Conservation (phyloP, 2,888 invertebrate genomes). For the Camptogramma bilineatum region DNA sequence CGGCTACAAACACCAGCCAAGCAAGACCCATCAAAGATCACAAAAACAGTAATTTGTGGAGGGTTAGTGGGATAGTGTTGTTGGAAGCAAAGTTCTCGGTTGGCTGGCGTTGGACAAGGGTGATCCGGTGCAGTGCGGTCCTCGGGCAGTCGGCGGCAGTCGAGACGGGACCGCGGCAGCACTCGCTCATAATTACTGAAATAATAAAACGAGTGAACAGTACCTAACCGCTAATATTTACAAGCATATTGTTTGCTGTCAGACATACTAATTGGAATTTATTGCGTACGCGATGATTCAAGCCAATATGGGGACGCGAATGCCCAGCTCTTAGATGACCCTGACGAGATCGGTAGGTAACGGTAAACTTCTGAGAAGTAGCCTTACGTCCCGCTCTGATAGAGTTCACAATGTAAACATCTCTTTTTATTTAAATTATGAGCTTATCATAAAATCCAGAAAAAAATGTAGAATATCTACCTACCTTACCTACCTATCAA, state of each 20-base stretch:
- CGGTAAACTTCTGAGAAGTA: slow-evolving; percentile 10
- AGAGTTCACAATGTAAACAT: not conserved
- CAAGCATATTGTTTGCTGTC: slow-evolving; percentile 17
- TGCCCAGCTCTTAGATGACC: slow-evolving; percentile 13
- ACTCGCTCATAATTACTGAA: slow-evolving; percentile 33
- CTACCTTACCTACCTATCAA: too few species aligned
- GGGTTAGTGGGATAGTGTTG: slow-evolving; percentile 3
- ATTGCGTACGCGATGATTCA: slow-evolving; percentile 24
- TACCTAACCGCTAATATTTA: slow-evolving; percentile 17
- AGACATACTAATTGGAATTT: slow-evolving; percentile 24
- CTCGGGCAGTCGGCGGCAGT: too few species aligned
- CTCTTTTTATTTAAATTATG: too few species aligned
- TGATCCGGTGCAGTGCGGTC: slow-evolving; percentile 45
- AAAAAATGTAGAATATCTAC: too few species aligned
- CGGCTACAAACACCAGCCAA: slow-evolving; percentile 15
- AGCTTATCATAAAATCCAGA: too few species aligned
- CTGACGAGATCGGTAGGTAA: too few species aligned
- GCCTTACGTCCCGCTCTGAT: not conserved
- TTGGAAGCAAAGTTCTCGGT: slow-evolving; percentile 26
- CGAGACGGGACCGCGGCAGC: slow-evolving; percentile 39
- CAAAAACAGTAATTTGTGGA: slow-evolving; percentile 5
- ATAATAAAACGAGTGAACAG: slow-evolving; percentile 44
- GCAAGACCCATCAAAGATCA: slow-evolving; percentile 18
- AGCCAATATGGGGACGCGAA: slow-evolving; percentile 13
- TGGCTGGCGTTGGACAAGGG: slow-evolving; percentile 29